A percentile compares a stretch with the other conserved stretches of the same genome.
Conservation (phyloP, 2,797 vertebrate species). For the Anabacerthia variegaticeps region DNA sequence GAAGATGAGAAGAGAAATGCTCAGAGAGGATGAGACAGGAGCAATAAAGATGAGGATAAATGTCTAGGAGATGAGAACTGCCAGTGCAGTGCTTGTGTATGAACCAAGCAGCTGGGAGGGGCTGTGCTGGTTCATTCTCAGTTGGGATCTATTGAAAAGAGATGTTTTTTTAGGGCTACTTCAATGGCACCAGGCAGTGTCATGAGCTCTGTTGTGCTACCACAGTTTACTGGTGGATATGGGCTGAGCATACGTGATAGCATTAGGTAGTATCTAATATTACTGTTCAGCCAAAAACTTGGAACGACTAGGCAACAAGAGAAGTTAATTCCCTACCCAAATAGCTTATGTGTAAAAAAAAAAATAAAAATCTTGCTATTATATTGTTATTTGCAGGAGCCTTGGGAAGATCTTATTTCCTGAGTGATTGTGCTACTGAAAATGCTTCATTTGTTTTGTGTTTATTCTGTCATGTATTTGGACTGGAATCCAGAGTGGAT, state of each 20-base stretch:
- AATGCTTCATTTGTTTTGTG: neutral
- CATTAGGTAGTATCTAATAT: neutral
- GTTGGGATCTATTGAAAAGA: neutral
- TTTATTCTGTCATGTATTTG: neutral
- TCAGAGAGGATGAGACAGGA: neutral
- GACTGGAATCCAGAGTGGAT: neutral
- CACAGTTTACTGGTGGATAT: neutral
- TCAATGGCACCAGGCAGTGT: fast-evolving
- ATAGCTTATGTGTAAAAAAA: neutral
- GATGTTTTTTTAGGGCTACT: neutral
- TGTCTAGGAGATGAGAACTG: neutral
- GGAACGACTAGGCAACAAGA: neutral
- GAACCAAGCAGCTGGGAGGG: neutral
- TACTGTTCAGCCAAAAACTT: neutral
- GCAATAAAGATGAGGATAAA: neutral
- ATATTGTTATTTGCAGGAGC: neutral
- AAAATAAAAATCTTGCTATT: neutral
- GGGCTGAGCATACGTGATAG: too few relatives aligned
- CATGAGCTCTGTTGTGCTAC: neutral
- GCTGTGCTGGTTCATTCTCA: neutral
- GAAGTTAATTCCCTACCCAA: neutral
- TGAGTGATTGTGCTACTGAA: neutral
- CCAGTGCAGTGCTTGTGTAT: neutral
- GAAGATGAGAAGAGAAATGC: neutral
- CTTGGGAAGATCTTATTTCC: neutral